A percentile compares a stretch with the other conserved stretches of the same genome.
Conservation (phyloP, 2,888 invertebrate species). For the Phania funesta region DNA sequence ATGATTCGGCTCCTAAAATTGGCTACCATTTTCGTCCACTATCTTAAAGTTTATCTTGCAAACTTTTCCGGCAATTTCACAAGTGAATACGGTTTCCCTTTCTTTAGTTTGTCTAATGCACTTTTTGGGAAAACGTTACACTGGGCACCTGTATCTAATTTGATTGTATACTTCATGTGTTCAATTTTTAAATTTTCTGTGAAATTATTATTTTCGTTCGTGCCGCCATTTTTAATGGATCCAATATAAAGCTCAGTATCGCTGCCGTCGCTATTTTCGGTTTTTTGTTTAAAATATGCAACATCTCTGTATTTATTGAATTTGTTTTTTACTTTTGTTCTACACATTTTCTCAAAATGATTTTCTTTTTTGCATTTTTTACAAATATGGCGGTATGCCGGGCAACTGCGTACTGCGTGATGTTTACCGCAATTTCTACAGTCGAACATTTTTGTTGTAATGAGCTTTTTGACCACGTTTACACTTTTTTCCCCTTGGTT, state of each 20-base stretch:
- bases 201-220: neutral
- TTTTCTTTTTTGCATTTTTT: neutral
- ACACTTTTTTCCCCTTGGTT: neutral
- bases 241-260: conserved; percentile 18
- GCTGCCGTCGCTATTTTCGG: neutral
- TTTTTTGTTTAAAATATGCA: neutral
- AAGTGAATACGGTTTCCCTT: neutral
- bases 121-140: neutral
- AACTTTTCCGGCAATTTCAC: neutral
- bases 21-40: conserved; percentile 4
- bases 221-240: neutral
- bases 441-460: conserved; percentile 5
- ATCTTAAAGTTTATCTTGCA: conserved; percentile 13
- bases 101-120: neutral
- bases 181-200: conserved; percentile 1
- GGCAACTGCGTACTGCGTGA: neutral
- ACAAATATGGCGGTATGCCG: neutral
- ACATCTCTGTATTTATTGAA: neutral
- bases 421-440: conserved; percentile 4
- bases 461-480: neutral
- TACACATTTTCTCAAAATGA: neutral
- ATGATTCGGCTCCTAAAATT: conserved; percentile 12
- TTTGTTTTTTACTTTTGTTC: neutral
- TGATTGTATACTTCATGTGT: neutral
- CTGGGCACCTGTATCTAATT: neutral